phyloP scores from a whole-genome alignment of 2,797 vertebrate species.

The Hyperoplus immaculatus region DNA sequence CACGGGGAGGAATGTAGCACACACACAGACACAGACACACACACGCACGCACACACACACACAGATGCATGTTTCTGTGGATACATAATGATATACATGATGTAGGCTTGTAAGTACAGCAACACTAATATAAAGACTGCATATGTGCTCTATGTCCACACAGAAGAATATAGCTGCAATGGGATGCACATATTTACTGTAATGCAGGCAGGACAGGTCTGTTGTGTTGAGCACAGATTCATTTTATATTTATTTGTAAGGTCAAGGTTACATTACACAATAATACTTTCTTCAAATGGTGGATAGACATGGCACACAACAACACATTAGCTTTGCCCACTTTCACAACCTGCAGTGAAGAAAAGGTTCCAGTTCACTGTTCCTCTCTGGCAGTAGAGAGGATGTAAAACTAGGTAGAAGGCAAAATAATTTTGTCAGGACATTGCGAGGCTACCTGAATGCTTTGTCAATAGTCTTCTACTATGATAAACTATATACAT shows the following conservation, averaged over 20 bases:
- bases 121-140: not conserved
- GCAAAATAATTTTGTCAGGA: not conserved
- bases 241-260: not conserved
- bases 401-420: not conserved
- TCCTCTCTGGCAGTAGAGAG: not conserved
- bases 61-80: constrained; percentile 5
- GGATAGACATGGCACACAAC: not conserved
- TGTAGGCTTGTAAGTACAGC: not conserved
- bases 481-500: too few species aligned
- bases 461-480: too few species aligned
- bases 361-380: not conserved
- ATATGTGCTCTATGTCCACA: too few species aligned
- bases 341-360: not conserved
- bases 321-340: not conserved
- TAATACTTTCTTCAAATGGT: not conserved
- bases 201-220: not conserved
- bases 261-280: not conserved
- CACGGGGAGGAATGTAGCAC: constrained; percentile 12
- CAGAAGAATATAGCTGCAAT: not conserved
- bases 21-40: not conserved
- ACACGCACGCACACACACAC: not conserved
- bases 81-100: not conserved
- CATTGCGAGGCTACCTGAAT: too few species aligned
- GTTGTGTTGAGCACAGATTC: not conserved
- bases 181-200: not conserved